These are phyloP conservation scores for Augochlorella aurata DNA, from an alignment of 2,888 invertebrate genomes.

Conservation along the genomic window DNA sequence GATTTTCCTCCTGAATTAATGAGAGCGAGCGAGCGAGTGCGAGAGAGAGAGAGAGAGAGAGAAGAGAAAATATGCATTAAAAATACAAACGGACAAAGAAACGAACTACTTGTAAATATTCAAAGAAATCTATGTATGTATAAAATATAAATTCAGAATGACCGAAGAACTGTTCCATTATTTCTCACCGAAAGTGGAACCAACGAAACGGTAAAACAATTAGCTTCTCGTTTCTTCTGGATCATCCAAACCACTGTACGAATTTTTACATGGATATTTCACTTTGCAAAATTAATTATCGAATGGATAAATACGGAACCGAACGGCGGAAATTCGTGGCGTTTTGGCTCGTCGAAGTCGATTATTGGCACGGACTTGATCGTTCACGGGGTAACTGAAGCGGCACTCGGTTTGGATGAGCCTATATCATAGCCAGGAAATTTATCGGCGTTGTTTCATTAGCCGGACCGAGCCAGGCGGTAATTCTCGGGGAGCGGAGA, in stretches of 20 bases:
- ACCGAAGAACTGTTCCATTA: constrained; percentile 9
- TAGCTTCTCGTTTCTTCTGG: too few species aligned
- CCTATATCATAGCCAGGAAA: background rate
- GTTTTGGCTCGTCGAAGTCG: background rate
- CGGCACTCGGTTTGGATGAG: background rate
- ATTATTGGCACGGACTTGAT: background rate
- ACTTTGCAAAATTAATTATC: too few species aligned
- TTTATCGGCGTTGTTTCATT: constrained; percentile 31
- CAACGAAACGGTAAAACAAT: background rate
- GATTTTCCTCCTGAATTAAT: constrained; percentile 29
- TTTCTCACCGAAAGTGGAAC: background rate
- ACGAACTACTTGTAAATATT: constrained; percentile 56
- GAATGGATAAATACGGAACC: too few species aligned
- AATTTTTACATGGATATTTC: too few species aligned
- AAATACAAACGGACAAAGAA: constrained; percentile 7
- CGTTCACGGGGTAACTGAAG: background rate
- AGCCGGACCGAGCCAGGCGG: constrained; percentile 17
- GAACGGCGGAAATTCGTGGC: too few species aligned
- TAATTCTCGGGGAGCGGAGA: constrained; percentile 56
- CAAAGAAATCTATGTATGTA: constrained; percentile 57
- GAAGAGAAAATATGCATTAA: background rate
- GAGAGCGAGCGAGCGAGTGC: background rate
- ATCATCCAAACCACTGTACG: too few species aligned
- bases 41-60: constrained; percentile 6
- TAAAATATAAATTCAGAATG: constrained; percentile 48